A percentile compares a stretch with the other conserved stretches of the same genome.
phyloP scores from a whole-genome alignment of 1,140 invertebrate species.

The Pinna nobilis region DNA sequence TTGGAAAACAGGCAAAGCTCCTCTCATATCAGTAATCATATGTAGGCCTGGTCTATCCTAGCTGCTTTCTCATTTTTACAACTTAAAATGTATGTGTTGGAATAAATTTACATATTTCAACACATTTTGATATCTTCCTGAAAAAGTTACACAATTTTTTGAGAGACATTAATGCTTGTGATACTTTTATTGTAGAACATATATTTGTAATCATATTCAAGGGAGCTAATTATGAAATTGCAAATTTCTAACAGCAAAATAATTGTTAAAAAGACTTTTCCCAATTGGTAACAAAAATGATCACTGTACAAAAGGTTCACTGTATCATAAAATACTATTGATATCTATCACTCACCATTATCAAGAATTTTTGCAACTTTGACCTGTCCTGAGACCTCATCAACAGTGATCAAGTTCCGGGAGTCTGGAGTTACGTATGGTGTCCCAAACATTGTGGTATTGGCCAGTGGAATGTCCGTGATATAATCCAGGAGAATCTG shows the following conservation, averaged over 20 bases:
- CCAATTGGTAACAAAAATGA: neutral
- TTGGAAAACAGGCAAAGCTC: too few relatives aligned
- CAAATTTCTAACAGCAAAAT: neutral
- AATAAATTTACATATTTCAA: too few relatives aligned
- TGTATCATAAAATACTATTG: neutral
- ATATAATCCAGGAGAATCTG: slow-evolving; percentile 86
- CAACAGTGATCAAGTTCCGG: slow-evolving; percentile 82
- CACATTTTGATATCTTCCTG: too few relatives aligned
- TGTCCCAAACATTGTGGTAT: slow-evolving; percentile 80
- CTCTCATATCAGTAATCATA: too few relatives aligned
- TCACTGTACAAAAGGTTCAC: neutral
- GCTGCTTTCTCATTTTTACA: too few relatives aligned
- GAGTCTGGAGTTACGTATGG: slow-evolving; percentile 85
- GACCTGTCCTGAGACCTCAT: slow-evolving; percentile 82
- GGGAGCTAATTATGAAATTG: neutral
- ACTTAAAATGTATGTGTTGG: too few relatives aligned
- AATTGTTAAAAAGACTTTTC: neutral
- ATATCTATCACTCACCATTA: slow-evolving; percentile 65
- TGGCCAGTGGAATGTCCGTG: slow-evolving; percentile 84
- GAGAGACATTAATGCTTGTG: too few relatives aligned
- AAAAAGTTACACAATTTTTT: too few relatives aligned
- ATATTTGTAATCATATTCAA: neutral
- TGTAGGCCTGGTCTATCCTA: too few relatives aligned
- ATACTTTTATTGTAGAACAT: too few relatives aligned
- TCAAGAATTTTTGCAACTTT: slow-evolving; percentile 83